phyloP scores from a whole-genome alignment of 1,140 invertebrate genomes.

The Tetragonula clypearis region DNA sequence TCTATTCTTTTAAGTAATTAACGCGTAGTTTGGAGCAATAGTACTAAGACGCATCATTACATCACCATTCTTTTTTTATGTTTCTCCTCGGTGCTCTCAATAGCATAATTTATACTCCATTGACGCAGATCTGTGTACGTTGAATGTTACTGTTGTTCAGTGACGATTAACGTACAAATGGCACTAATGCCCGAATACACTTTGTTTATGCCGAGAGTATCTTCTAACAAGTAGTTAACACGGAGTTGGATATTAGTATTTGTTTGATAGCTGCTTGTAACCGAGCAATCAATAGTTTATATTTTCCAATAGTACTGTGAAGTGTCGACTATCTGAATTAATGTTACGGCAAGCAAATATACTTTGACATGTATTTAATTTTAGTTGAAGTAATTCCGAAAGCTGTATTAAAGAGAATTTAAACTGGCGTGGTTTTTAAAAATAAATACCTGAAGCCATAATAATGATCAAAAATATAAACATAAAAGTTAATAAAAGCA shows the following conservation, averaged over 20 bases:
- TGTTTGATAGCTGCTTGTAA: not conserved
- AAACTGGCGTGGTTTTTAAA: not conserved
- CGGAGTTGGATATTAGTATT: not conserved
- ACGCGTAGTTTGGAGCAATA: not conserved
- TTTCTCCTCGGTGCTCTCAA: not conserved
- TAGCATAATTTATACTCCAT: not conserved
- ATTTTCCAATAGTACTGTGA: not conserved
- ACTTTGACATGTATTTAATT: not conserved
- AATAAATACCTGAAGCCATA: not conserved
- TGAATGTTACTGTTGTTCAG: not conserved
- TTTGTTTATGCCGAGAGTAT: constrained; percentile 13
- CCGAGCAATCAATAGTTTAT: not conserved
- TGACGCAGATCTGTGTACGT: not conserved
- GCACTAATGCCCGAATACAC: not conserved
- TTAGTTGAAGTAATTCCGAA: no score
- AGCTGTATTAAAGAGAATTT: not conserved
- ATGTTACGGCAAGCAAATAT: no score
- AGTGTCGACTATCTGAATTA: not conserved
- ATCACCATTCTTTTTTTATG: not conserved
- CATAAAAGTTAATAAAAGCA: not conserved
- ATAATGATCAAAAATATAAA: not conserved
- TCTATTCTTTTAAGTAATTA: not conserved
- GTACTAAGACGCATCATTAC: constrained; percentile 17
- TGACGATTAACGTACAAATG: constrained; percentile 17
- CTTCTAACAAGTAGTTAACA: not conserved